These are phyloP conservation scores for Prosopocoilus inquinatus DNA, from an alignment of 2,888 invertebrate genomes.

Conservation along the genomic window DNA sequence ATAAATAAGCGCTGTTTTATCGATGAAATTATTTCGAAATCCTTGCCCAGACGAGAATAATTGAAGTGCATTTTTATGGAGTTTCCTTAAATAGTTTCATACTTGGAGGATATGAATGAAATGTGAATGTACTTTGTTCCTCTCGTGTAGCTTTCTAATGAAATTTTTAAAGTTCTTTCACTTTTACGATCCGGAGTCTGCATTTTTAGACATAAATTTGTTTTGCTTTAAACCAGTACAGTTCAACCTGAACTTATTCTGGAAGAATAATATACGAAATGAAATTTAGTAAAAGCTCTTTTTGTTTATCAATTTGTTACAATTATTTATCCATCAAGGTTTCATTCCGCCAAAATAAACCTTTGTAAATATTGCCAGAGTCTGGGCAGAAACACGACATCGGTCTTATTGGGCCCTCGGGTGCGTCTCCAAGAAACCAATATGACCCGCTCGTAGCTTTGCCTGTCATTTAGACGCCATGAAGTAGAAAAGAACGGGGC, in stretches of 20 bases:
- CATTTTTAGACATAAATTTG: too few species aligned
- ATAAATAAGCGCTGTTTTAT: slow-evolving; percentile 20
- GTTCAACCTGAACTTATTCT: too few species aligned
- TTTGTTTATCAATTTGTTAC: too few species aligned
- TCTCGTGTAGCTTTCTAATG: background rate
- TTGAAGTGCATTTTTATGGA: slow-evolving; percentile 7
- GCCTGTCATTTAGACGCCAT: slow-evolving; percentile 22
- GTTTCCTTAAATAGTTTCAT: background rate
- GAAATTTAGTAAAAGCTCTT: too few species aligned
- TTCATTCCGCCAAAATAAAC: background rate
- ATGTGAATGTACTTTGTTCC: background rate
- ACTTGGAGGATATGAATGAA: background rate
- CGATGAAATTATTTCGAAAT: background rate
- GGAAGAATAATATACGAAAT: too few species aligned
- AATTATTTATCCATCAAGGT: background rate
- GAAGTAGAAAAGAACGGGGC: slow-evolving; percentile 8
- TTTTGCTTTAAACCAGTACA: too few species aligned
- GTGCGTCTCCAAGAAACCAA: slow-evolving; percentile 30
- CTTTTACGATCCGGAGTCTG: too few species aligned
- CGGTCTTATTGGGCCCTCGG: slow-evolving; percentile 29
- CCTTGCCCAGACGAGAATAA: background rate
- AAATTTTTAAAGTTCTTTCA: background rate
- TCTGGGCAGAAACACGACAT: slow-evolving; percentile 22
- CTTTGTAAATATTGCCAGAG: slow-evolving; percentile 32
- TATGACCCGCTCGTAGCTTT: slow-evolving; percentile 25